Evolutionary conservation across 30 jellyfish, hydroid and myxozoan species (phyloP).

Genomic region (Euphysa ruthae): DNA sequence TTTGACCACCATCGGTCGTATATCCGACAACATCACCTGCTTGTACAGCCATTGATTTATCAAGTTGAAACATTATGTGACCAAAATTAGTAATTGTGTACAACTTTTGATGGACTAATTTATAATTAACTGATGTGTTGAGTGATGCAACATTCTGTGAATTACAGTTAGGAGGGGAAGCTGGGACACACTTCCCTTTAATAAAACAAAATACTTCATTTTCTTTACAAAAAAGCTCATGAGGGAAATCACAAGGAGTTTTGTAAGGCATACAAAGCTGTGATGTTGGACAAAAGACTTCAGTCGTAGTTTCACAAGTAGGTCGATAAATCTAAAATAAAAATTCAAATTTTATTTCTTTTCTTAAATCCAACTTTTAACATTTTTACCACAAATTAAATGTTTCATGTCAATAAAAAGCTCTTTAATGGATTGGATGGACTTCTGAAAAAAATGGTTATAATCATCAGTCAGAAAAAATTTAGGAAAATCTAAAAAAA

Average conservation of each 20-base stretch:
- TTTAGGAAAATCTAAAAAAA: too few species aligned
- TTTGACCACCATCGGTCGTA: constrained; percentile 53
- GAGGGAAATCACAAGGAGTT: constrained; percentile 21
- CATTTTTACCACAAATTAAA: too few species aligned
- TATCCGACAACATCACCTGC: constrained; percentile 94
- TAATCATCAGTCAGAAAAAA: too few species aligned
- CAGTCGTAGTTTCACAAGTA: constrained; percentile 26
- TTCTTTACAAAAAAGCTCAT: constrained; percentile 32
- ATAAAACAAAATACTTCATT: constrained; percentile 64
- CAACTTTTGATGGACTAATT: constrained; percentile 30
- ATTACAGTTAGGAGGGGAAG: constrained; percentile 16
- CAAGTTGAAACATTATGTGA: constrained; percentile 33
- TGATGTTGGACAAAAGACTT: constrained; percentile 41
- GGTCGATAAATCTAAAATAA: constrained; percentile 73
- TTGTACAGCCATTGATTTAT: constrained; percentile 25
- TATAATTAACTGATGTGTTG: constrained; percentile 45
- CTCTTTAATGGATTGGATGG: too few species aligned
- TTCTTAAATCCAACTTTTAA: too few species aligned
- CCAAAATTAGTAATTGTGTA: constrained; percentile 28
- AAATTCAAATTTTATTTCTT: background rate
- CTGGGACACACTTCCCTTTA: constrained; percentile 62
- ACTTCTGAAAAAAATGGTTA: too few species aligned
- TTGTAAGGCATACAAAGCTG: constrained; percentile 45
- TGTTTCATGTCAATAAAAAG: too few species aligned
- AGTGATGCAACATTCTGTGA: constrained; percentile 10